Evolutionary conservation across 2,797 vertebrate species (phyloP).

Genomic region (Cheirogaleus major): DNA sequence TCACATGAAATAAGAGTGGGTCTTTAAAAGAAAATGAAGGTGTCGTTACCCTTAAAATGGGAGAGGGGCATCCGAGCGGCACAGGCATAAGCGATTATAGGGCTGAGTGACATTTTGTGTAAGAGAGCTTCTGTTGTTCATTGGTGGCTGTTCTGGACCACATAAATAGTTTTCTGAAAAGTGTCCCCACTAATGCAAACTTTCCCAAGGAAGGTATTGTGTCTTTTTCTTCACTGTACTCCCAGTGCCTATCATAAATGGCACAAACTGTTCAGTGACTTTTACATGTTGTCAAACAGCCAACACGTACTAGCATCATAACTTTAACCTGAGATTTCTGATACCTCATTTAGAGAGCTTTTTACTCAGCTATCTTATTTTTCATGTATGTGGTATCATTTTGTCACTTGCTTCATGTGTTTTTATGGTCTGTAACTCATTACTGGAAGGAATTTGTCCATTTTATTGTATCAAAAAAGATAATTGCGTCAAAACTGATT

Average conservation of each 20-base stretch:
- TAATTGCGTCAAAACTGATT: background rate
- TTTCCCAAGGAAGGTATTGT: background rate
- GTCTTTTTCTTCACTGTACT: background rate
- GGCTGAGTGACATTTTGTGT: background rate
- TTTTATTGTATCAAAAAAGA: background rate
- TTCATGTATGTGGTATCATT: background rate
- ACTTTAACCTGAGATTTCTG: background rate
- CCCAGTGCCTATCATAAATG: background rate
- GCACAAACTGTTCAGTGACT: background rate
- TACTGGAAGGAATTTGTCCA: background rate
- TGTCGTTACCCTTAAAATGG: background rate
- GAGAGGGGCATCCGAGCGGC: background rate
- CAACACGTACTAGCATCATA: background rate
- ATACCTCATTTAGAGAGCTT: background rate
- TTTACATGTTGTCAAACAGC: conserved; percentile 1
- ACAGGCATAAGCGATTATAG: background rate
- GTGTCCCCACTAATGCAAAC: background rate
- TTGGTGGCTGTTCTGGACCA: background rate
- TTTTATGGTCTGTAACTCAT: background rate
- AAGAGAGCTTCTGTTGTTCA: background rate
- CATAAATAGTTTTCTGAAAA: background rate
- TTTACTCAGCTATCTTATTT: background rate
- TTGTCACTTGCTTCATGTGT: background rate
- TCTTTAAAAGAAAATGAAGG: background rate
- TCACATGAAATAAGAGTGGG: background rate